Evolutionary conservation across 2,888 invertebrate species (phyloP), one percentile per base, ranked within the genome.

Genomic region (Encarsia formosa): DNA sequence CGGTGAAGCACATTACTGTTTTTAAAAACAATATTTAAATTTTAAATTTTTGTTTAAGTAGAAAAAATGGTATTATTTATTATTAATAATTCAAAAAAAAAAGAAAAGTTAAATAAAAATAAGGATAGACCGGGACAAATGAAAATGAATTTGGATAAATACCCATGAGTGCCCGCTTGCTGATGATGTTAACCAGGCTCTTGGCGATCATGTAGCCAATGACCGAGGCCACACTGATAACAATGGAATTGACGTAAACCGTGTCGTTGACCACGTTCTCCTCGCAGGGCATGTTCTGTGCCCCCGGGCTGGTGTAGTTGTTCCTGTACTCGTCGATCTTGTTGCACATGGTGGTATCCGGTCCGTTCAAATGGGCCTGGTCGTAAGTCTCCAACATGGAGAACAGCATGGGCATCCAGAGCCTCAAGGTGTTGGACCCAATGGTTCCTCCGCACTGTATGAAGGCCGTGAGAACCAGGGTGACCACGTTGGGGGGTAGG

Each of bases 391-490:
- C 67, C 38, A 86, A 83, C 69, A 87, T 86, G 37, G 87, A 84
- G 59, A 91, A 91, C 13, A 93, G 76, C 69, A 91, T 90, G 0
- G 92, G 92, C 66, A 91, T 81, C 92, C 93, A 93, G 26, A 92
- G 79, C 43, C 90, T 84, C 26, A 93, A 76, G 0, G 91, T 89
- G 67, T 92, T 93, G 59, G 88, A 79, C 86, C 86, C 83, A 67
- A 84, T 78, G 62, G 86, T 81, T 34, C 83, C 79, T 13, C 82
- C 77, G 65, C 82, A 80, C 62, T 86, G 84, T 63, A 87, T 81
- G 1, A 76, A 68, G 51, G 87, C 84, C 41, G 86, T 81, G 4
- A 86, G 75, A 9, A 84, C 49, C 1, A 88, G 79, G 70, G 83
- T 81, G 9, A 76, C 74, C 6, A 83, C 64, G 62, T 85, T 78